Percentiles rank a stretch among this genome's conserved stretches.
Evolutionary conservation across 1,140 invertebrate species (phyloP).

Genomic region (Drosophila eugracilis): DNA sequence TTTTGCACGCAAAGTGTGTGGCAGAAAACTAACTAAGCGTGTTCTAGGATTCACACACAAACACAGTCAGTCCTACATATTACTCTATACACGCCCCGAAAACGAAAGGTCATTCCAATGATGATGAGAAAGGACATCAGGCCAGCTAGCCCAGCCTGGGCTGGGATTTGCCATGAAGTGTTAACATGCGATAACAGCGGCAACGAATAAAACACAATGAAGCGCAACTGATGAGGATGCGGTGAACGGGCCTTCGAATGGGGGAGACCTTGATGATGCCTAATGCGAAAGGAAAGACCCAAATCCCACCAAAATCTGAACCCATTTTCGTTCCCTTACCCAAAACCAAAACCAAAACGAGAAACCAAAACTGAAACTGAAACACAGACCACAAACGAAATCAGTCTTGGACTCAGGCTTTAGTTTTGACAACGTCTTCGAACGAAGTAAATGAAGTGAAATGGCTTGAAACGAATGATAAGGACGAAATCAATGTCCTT

Average conservation of each 20-base stretch:
- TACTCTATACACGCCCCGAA: slow-evolving; percentile 24
- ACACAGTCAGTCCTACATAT: slow-evolving; percentile 34
- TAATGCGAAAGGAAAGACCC: slow-evolving; percentile 53
- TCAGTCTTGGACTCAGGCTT: slow-evolving; percentile 17
- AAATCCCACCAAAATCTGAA: slow-evolving; percentile 17
- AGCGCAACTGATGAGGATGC: slow-evolving; percentile 71
- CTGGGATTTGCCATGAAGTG: slow-evolving; percentile 76
- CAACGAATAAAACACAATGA: slow-evolving; percentile 79
- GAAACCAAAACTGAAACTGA: slow-evolving; percentile 11
- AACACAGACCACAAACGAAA: slow-evolving; percentile 21
- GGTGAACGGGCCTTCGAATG: slow-evolving; percentile 43
- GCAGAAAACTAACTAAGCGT: slow-evolving; percentile 70
- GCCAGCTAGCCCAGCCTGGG: background rate
- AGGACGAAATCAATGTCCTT: slow-evolving; percentile 61
- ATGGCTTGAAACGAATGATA: slow-evolving; percentile 72
- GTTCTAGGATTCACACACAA: slow-evolving; percentile 37
- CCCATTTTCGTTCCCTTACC: background rate
- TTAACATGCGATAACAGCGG: slow-evolving; percentile 76
- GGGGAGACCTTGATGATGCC: slow-evolving; percentile 39
- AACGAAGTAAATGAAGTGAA: slow-evolving; percentile 71
- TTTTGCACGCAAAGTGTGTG: slow-evolving; percentile 78
- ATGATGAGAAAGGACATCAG: slow-evolving; percentile 54
- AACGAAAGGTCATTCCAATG: slow-evolving; percentile 80
- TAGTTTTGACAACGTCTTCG: too few species aligned
- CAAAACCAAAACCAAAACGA: slow-evolving; percentile 2